Conservation (phyloP, 2,888 invertebrate species). For the Galerucella nymphaeae region DNA sequence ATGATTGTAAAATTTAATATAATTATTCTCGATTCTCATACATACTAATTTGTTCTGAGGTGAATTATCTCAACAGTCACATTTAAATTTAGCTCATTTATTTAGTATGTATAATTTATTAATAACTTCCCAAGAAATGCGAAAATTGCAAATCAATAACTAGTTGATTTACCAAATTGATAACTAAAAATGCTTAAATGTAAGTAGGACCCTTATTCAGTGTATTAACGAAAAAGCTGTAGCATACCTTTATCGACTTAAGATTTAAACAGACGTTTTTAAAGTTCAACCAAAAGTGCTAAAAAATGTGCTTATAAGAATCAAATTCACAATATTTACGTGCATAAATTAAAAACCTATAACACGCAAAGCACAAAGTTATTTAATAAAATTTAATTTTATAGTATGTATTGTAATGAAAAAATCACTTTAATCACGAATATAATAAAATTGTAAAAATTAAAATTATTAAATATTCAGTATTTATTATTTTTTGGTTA, state of each 20-base stretch:
- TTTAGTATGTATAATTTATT: slow-evolving; percentile 13
- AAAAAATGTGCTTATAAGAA: not conserved
- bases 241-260: slow-evolving; percentile 12
- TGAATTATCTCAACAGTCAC: slow-evolving; percentile 9
- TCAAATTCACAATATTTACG: not conserved
- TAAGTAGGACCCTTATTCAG: slow-evolving; percentile 29
- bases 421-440: not conserved
- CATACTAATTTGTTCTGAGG: not conserved
- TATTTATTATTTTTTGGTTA: not conserved
- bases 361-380: slow-evolving; percentile 3
- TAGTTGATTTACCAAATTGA: slow-evolving; percentile 30
- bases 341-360: not conserved
- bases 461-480: not conserved
- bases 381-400: not conserved
- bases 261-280: slow-evolving; percentile 12
- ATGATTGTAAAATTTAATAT: not conserved
- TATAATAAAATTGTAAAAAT: not conserved
- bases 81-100: slow-evolving; percentile 18
- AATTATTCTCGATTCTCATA: slow-evolving; percentile 3
- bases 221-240: slow-evolving; percentile 14
- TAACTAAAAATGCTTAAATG: slow-evolving; percentile 22
- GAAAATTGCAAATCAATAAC: slow-evolving; percentile 26
- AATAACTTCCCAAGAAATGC: slow-evolving; percentile 26
- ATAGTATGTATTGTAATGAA: not conserved
- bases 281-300: slow-evolving; percentile 31